Evolutionary conservation across 1,140 invertebrate genomes (phyloP), one percentile per base, ranked within the genome.

Genomic region (Drosophila azteca): DNA sequence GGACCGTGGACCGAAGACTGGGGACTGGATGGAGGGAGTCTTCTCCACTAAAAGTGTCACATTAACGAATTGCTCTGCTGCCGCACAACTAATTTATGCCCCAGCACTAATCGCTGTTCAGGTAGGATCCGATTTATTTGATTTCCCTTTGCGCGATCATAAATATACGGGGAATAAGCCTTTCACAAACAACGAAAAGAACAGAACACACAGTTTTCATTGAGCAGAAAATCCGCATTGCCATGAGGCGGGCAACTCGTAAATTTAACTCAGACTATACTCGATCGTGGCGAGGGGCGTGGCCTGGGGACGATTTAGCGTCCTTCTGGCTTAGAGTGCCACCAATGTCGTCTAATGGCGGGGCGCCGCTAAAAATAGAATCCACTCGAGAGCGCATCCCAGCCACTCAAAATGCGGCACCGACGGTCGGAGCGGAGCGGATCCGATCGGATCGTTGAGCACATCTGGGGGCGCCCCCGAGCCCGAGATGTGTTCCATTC

Each of bases 301-400:
- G 83, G 84, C 62, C 60, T 65, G 51, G 13, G 13, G 6, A 43
- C 35, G 35, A 39, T 39, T 39, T 43, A 54, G 59, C 77, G 83
- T 88, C 83, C 83, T 87, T 83, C 79, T 77, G 78, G 55, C 50
- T 71, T 76, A 70, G 78, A 67, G 44, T 39, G 48, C 60, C 73
- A 59, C 60, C 66, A 65, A 63, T 63, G 72, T 60, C 49, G 72
- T 85, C 81, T 89, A 83, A 88, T 89, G 76, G 84, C 67, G 79
- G 50, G 51, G 51, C 81, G 84, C 66, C 17, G 72, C 75, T 90
- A 91, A 77, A 91, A 91, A 91, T 91, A 91, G 85, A 72, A 59
- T 55, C 73, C 76, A 89, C 89, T 90, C 89, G 70, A 84, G 80
- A 84, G 77, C 73, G 55, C 15, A 57, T 46, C 9, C 79, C 53